Evolutionary conservation across 2,113 vertebrate species (phyloP), one percentile per base, ranked within the genome.

Genomic region (Willisornis vidua): DNA sequence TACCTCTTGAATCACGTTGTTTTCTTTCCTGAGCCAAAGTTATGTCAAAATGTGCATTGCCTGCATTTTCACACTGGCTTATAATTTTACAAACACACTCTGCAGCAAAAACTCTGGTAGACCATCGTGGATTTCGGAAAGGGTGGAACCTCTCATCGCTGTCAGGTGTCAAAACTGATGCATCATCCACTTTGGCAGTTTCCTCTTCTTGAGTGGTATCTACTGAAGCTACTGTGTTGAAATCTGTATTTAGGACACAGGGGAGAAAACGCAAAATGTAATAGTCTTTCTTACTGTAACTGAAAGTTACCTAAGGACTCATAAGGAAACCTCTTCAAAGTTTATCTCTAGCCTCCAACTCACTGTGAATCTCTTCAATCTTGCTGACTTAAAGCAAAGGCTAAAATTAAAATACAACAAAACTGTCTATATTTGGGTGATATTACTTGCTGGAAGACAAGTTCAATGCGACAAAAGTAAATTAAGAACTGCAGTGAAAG

Each of bases 21-120:
- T 98, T 98, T 92, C 97, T 97, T 93, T 99, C 99, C 90, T 99
- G 99, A 95, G 99, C 99, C 93, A 99, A 96, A 35, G 94, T 97
- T 98, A 99, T 76, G 77, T 99, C 98, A 89, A 99, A 99, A 97
- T 99, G 99, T 28, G 98, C 98, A 3, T 88, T 96, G 87, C 97
- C 97, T 19, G 97, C 96, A 9, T 87, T 97, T 94, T 98, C 98
- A 89, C 99, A 99, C 85, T 98, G 99, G 22, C 90, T 97, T 41
- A 99, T 97, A 93, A 99, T 98, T 91, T 98, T 98, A 96, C 99
- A 99, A 67, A 99, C 98, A 58, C 99, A 99, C 59, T 99, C 98
- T 77, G 98, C 98, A 90, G 99, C 98, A 49, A 99, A 99, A 94
- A 99, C 98, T 86, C 99, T 98, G 10, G 99, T 99, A 62, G 98